Percentiles rank a stretch among this genome's conserved stretches.
phyloP scores from a whole-genome alignment of 2,113 vertebrate genomes.

The Canis aureus region DNA sequence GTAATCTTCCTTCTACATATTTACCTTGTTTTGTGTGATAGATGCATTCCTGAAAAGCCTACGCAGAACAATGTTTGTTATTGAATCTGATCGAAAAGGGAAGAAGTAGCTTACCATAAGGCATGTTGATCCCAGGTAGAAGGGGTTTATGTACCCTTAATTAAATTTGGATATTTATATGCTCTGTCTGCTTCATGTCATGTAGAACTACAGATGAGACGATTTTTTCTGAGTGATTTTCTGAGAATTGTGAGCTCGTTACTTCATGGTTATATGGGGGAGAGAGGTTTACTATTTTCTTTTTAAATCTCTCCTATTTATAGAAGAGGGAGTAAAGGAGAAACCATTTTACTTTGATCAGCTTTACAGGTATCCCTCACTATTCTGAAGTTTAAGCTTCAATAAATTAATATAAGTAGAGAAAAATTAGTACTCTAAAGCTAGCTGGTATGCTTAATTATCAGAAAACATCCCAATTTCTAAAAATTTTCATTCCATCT shows the following conservation, averaged over 20 bases:
- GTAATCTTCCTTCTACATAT: not conserved
- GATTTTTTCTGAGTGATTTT: not conserved
- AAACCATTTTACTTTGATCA: not conserved
- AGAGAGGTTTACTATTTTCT: not conserved
- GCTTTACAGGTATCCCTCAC: not conserved
- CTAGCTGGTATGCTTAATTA: not conserved
- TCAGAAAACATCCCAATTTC: not conserved
- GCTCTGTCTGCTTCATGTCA: not conserved
- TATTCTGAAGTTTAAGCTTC: not conserved
- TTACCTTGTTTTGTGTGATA: not conserved
- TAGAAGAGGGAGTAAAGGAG: not conserved
- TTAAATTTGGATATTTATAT: rapidly evolving
- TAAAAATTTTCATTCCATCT: not conserved
- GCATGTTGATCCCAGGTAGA: not conserved
- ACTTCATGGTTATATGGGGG: not conserved
- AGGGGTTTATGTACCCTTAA: not conserved
- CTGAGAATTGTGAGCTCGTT: not conserved
- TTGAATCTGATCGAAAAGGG: not conserved
- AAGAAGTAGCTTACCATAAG: not conserved
- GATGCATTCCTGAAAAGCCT: not conserved
- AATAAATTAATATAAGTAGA: not conserved
- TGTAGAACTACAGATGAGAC: not conserved
- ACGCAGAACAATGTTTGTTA: not conserved
- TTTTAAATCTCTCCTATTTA: not conserved
- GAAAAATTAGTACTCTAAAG: not conserved